phyloP scores from a whole-genome alignment of 2,888 invertebrate genomes.

The Sisyra nigra region DNA sequence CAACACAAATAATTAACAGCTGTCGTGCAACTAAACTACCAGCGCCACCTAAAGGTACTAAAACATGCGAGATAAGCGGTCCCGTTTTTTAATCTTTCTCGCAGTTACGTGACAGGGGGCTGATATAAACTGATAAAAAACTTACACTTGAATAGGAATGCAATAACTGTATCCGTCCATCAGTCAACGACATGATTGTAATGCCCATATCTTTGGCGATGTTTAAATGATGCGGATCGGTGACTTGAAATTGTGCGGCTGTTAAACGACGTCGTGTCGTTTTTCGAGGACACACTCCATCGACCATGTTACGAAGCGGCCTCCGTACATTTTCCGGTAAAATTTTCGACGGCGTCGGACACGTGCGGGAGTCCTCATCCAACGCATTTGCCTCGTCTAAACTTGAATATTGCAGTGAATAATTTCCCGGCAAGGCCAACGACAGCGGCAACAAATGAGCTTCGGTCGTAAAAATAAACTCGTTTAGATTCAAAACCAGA shows the following conservation, averaged over 20 bases:
- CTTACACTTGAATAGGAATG: conserved; percentile 78
- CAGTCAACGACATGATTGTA: conserved; percentile 69
- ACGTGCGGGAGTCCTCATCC: conserved; percentile 48
- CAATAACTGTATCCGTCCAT: conserved; percentile 82
- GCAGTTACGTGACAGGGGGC: not conserved
- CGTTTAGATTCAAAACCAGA: conserved; percentile 63
- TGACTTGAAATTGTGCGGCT: conserved; percentile 52
- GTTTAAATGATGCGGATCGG: conserved; percentile 75
- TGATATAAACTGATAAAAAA: conserved; percentile 12
- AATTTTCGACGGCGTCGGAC: conserved; percentile 71
- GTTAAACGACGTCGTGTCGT: conserved; percentile 41
- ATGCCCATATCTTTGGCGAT: conserved; percentile 91
- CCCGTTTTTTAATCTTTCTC: not conserved
- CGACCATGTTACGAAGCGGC: conserved; percentile 71
- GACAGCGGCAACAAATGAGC: conserved; percentile 88
- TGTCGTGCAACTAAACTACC: no score
- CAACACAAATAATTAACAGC: no score
- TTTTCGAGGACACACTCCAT: conserved; percentile 58
- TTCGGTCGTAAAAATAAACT: conserved; percentile 84
- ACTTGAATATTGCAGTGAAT: conserved; percentile 30
- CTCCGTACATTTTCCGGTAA: conserved; percentile 72
- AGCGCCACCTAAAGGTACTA: no score
- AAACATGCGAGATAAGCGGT: not conserved
- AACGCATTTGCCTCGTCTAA: conserved; percentile 30
- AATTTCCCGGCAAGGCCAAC: conserved; percentile 46